A percentile compares a stretch with the other conserved stretches of the same genome.
Evolutionary conservation across 1,140 invertebrate species (phyloP).

Genomic region (Procambarus virginalis): DNA sequence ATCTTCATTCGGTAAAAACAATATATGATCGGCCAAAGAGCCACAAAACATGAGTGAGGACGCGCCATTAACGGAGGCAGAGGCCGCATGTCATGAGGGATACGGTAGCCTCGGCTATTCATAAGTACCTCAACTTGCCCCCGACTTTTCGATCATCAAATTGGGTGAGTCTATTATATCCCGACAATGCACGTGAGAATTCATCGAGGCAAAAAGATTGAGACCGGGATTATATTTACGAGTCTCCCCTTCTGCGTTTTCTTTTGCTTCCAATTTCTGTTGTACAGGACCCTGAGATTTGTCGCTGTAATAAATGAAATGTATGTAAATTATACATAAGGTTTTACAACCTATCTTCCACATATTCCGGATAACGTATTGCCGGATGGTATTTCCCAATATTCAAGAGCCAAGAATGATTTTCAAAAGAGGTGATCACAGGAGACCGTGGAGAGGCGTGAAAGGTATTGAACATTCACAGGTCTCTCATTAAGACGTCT

Average conservation of each 20-base stretch:
- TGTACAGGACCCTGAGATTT: background rate
- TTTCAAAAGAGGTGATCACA: no score
- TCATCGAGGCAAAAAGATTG: slow-evolving; percentile 39
- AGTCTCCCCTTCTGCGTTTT: background rate
- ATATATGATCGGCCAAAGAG: background rate
- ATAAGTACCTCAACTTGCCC: slow-evolving; percentile 40
- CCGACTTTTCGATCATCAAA: slow-evolving; percentile 58
- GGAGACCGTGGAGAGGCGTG: no score
- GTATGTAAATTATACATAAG: no score
- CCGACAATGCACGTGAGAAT: slow-evolving; percentile 52
- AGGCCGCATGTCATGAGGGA: background rate
- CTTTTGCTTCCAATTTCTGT: background rate
- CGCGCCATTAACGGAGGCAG: background rate
- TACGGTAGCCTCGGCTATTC: background rate
- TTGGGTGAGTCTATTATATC: slow-evolving; percentile 57
- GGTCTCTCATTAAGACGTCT: no score
- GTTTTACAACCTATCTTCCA: no score
- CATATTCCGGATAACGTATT: no score
- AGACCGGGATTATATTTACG: slow-evolving; percentile 53
- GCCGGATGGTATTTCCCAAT: no score
- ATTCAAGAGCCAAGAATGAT: no score
- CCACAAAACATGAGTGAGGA: background rate
- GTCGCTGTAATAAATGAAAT: no score
- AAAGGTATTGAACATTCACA: no score
- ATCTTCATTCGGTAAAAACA: background rate